A percentile compares a stretch with the other conserved stretches of the same genome.
These are phyloP conservation scores for Rotaria socialis DNA, from an alignment of 2,888 invertebrate species.

Conservation along the genomic window DNA sequence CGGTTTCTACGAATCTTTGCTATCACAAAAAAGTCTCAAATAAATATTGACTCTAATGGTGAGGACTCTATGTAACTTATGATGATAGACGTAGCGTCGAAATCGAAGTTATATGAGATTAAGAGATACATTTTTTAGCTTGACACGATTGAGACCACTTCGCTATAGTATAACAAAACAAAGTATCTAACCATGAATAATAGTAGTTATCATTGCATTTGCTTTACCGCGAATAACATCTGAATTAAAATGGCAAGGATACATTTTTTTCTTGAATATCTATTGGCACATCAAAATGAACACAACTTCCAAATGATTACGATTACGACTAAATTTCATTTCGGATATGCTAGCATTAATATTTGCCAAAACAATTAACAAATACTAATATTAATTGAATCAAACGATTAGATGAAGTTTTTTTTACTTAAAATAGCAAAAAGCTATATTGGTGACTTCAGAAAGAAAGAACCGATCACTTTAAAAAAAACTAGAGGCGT, in stretches of 20 bases:
- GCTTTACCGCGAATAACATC: neutral
- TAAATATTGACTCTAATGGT: neutral
- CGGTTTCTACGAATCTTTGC: neutral
- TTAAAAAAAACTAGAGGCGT: neutral
- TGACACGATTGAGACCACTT: neutral
- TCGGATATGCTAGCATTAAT: neutral
- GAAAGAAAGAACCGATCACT: neutral
- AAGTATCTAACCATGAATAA: neutral
- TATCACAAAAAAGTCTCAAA: neutral
- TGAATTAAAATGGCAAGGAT: neutral
- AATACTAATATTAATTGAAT: neutral
- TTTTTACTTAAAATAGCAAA: no score
- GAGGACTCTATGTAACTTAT: neutral
- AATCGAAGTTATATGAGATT: neutral
- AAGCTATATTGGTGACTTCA: neutral
- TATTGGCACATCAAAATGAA: neutral
- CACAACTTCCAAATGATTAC: no score
- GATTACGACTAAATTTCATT: constrained; percentile 1
- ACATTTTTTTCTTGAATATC: neutral
- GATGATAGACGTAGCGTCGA: neutral
- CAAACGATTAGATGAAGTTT: no score
- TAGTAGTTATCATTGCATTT: neutral
- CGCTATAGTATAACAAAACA: neutral
- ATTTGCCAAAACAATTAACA: no score
- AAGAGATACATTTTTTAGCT: neutral